phyloP scores from a whole-genome alignment of 2,888 invertebrate genomes.

The Embidobia sp. region DNA sequence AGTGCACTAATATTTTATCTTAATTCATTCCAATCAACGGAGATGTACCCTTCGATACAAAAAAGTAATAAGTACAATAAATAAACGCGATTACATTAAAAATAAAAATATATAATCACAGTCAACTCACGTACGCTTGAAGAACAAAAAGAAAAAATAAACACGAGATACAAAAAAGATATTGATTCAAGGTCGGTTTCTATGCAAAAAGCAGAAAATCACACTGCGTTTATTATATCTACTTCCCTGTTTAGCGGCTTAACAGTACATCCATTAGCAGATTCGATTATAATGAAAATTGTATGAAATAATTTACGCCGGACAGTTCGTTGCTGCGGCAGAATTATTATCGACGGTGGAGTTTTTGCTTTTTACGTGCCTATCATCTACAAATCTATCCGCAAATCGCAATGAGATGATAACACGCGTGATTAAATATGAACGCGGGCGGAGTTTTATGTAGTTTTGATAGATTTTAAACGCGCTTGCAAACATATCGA shows the following conservation, averaged over 20 bases:
- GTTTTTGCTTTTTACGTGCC: too few relatives aligned
- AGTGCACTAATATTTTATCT: too few relatives aligned
- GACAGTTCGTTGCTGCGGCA: constrained; percentile 1
- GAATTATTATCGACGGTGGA: constrained; percentile 23
- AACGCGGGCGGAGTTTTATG: constrained; percentile 3
- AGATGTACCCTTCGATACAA: too few relatives aligned
- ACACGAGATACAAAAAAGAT: too few relatives aligned
- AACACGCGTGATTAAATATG: constrained; percentile 11
- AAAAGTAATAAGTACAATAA: too few relatives aligned
- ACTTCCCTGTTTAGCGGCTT: constrained; percentile 17
- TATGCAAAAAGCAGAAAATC: constrained; percentile 10
- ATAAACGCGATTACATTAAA: too few relatives aligned
- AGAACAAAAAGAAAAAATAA: too few relatives aligned
- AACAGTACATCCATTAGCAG: too few relatives aligned
- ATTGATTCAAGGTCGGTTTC: too few relatives aligned
- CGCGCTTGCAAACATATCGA: background rate
- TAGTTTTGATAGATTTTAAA: constrained; percentile 11
- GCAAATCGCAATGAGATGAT: constrained; percentile 13
- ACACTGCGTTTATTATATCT: constrained; percentile 10
- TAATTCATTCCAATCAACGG: too few relatives aligned
- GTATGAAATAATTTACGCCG: constrained; percentile 65
- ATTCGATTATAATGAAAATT: constrained; percentile 46
- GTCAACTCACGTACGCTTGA: too few relatives aligned
- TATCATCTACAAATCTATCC: constrained; percentile 10
- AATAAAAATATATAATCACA: too few relatives aligned